Conservation (phyloP, 2,888 invertebrate genomes). For the Trachelus iudaicus region DNA sequence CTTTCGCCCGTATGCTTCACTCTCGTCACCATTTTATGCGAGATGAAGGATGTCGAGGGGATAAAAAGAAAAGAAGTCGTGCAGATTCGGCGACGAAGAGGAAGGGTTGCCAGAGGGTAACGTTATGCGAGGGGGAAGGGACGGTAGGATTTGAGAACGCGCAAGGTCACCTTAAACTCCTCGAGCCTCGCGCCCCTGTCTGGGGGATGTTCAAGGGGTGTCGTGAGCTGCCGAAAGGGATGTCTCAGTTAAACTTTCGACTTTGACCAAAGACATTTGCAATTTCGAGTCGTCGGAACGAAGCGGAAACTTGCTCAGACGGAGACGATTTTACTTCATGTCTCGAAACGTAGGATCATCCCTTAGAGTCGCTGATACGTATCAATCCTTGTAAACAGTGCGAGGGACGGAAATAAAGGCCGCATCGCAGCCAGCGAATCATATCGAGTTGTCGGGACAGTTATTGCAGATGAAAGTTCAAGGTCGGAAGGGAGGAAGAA, state of each 20-base stretch:
- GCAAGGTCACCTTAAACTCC: neutral
- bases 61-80: neutral
- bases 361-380: neutral
- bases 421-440: neutral
- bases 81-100: neutral
- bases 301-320: neutral
- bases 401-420: neutral
- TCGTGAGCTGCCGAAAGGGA: neutral
- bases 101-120: neutral
- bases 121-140: constrained; percentile 2
- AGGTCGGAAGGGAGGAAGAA: neutral
- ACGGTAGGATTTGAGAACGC: neutral
- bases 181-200: neutral
- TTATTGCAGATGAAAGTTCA: neutral
- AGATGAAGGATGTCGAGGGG: neutral
- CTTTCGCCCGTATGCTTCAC: neutral
- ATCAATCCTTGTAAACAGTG: neutral
- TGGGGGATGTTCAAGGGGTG: neutral
- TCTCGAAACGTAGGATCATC: neutral
- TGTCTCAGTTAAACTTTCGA: neutral
- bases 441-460: no score
- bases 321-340: neutral
- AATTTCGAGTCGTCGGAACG: neutral
- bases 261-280: neutral
- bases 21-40: neutral